phyloP scores from a whole-genome alignment of 2,797 vertebrate genomes.

The Toxotes lorentzi region DNA sequence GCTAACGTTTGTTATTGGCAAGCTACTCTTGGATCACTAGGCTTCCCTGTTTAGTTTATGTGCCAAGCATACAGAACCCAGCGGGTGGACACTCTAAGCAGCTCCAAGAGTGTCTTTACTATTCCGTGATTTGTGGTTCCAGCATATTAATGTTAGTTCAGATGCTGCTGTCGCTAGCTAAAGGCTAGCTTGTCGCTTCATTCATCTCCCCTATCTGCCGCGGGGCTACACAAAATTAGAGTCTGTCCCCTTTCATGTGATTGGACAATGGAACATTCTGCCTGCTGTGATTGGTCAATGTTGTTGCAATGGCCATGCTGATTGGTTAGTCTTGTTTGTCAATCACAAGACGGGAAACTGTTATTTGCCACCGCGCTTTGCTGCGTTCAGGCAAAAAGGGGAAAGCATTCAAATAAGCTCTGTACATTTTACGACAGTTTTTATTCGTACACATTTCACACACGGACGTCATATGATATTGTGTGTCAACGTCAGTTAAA shows the following conservation, averaged over 20 bases:
- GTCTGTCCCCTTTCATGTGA: slow-evolving; percentile 28
- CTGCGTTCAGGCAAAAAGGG: slow-evolving; percentile 20
- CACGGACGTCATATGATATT: neutral
- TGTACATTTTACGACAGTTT: neutral
- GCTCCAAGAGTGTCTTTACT: neutral
- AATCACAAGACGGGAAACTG: neutral
- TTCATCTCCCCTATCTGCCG: slow-evolving; percentile 37
- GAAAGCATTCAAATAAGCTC: neutral
- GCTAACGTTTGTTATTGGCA: slow-evolving; percentile 71
- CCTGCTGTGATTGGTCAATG: slow-evolving; percentile 48
- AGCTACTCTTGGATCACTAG: neutral
- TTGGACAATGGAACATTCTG: slow-evolving; percentile 43
- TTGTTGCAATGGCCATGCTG: neutral
- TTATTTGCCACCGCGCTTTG: slow-evolving; percentile 26
- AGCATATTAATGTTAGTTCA: neutral
- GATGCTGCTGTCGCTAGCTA: neutral
- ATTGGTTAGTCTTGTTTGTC: slow-evolving; percentile 32
- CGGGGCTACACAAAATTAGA: slow-evolving; percentile 28
- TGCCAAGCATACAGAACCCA: neutral
- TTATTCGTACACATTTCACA: too few relatives aligned
- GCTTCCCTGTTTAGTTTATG: neutral
- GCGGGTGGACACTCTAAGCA: too few relatives aligned
- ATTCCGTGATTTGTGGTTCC: neutral
- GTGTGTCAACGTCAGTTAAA: too few relatives aligned
- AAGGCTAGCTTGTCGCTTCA: slow-evolving; percentile 22